Evolutionary conservation across 2,797 vertebrate species (phyloP), one percentile per base, ranked within the genome.

Genomic region (Lutjanus argentimaculatus): DNA sequence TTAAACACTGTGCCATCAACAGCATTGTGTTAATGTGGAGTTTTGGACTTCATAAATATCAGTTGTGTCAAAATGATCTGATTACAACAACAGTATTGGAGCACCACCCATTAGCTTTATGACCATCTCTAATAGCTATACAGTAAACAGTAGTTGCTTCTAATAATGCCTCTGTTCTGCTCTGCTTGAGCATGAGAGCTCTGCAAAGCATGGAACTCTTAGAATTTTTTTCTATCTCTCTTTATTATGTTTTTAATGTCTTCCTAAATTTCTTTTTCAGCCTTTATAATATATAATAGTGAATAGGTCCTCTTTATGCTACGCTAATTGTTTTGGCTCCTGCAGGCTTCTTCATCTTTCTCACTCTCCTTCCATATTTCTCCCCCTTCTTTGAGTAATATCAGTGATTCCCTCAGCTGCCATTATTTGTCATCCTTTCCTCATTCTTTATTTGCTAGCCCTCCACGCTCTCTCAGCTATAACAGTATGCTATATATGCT

Each of bases 271-370:
- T 77, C 45, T 84, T 59, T 70, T 67, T 57, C 59, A 75, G 51
- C 77, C 36, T 76, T 55, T 79, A 19, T 12, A 61, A 15, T 72
- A 42, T 67, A 4, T 73, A 17, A 73, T 51, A 66, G 43, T 46
- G 48, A 85, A 72, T 64, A 68, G 2, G 57, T 80, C 80, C 53
- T 80, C 53, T 84, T 83, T 80, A 79, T 69, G 89, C 86, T 88
- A 67, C 73, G 76, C 89, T 92, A 90, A 94, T 91, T 80, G 84
- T 86, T 86, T 84, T 67, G 64, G 78, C 79, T 80, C 79, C 88
- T 61, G 1, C 52, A 72, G 36, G 72, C 84, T 72, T 66, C 71
- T 74, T 48, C 55, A 49, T 75, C 56, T 42, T 53, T 76, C 63
- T 77, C 8, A 0, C 69, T 76, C 67, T 62, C 77, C 14, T 45